Percentiles rank a stretch among this genome's conserved stretches.
Evolutionary conservation across 1,140 invertebrate genomes (phyloP).

Genomic region (Centruroides sculpturatus): DNA sequence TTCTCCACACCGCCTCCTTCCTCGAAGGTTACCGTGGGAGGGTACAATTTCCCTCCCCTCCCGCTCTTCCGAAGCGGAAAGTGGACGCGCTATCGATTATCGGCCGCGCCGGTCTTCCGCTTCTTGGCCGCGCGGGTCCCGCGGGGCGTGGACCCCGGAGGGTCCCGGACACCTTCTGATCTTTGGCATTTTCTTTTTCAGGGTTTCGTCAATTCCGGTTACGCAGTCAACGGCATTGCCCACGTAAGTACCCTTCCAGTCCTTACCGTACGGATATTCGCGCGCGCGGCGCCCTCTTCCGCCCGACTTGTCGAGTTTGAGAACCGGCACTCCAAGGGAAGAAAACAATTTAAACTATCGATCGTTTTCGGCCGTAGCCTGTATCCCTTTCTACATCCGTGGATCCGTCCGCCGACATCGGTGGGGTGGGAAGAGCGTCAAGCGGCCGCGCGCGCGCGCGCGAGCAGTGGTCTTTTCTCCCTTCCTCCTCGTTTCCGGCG

Average conservation of each 20-base stretch:
- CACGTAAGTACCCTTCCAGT: constrained; percentile 50
- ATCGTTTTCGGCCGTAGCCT: neutral
- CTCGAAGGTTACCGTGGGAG: too few species aligned
- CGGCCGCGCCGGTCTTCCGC: too few species aligned
- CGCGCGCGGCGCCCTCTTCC: neutral
- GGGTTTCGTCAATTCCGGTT: constrained; percentile 93
- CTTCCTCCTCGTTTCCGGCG: neutral
- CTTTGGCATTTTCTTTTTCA: constrained; percentile 33
- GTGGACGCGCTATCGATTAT: too few species aligned
- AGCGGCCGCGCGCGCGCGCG: neutral
- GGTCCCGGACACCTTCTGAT: too few species aligned
- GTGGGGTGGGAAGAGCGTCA: too few species aligned
- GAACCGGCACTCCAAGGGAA: neutral
- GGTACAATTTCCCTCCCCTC: too few species aligned
- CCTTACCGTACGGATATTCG: neutral
- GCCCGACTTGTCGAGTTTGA: neutral
- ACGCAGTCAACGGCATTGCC: constrained; percentile 89
- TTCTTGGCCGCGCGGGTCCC: too few species aligned
- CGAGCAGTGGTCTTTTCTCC: too few species aligned
- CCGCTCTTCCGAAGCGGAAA: too few species aligned
- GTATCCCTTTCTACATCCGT: neutral
- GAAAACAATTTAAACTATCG: neutral
- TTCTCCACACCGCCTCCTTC: too few species aligned
- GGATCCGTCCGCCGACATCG: too few species aligned
- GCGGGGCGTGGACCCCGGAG: too few species aligned